Evolutionary conservation across 2,797 vertebrate species (phyloP).

Genomic region (Clarias laeviceps): DNA sequence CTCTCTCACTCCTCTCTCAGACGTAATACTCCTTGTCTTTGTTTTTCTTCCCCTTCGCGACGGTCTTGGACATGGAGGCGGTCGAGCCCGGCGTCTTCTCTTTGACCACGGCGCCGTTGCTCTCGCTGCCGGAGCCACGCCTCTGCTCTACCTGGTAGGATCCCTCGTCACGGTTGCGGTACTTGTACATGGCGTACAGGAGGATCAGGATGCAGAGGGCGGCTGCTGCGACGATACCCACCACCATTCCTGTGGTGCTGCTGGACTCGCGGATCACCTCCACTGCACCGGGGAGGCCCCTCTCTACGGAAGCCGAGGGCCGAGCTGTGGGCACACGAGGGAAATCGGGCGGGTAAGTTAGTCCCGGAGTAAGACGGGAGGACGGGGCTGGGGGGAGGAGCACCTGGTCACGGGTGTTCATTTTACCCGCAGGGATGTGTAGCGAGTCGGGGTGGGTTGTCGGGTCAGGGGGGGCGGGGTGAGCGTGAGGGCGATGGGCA

Average conservation of each 20-base stretch:
- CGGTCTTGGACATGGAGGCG: conserved; percentile 80
- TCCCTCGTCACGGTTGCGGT: conserved; percentile 85
- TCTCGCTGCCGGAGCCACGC: conserved; percentile 82
- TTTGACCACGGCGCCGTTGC: conserved; percentile 88
- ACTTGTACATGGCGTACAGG: conserved; percentile 90
- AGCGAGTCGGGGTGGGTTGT: conserved; percentile 79
- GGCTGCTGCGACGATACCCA: conserved; percentile 85
- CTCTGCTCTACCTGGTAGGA: conserved; percentile 85
- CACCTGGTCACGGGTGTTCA: conserved; percentile 92
- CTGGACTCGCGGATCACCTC: conserved; percentile 85
- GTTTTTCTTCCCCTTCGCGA: conserved; percentile 92
- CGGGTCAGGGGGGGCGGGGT: conserved; percentile 75
- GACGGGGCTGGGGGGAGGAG: conserved; percentile 80
- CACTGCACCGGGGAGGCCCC: conserved; percentile 83
- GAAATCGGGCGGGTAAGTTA: conserved; percentile 89
- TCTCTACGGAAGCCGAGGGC: conserved; percentile 86
- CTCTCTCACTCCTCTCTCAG: conserved; percentile 67
- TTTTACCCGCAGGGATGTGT: conserved; percentile 92
- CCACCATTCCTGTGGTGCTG: conserved; percentile 88
- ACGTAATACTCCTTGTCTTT: conserved; percentile 98
- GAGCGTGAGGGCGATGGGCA: conserved; percentile 71
- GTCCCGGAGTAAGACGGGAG: conserved; percentile 81
- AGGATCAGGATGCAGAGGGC: conserved; percentile 90
- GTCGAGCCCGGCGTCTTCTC: conserved; percentile 82
- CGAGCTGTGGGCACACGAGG: conserved; percentile 93